A percentile compares a stretch with the other conserved stretches of the same genome.
These are phyloP conservation scores for Heliconius cydno DNA, from an alignment of 2,888 invertebrate genomes.

Conservation along the genomic window DNA sequence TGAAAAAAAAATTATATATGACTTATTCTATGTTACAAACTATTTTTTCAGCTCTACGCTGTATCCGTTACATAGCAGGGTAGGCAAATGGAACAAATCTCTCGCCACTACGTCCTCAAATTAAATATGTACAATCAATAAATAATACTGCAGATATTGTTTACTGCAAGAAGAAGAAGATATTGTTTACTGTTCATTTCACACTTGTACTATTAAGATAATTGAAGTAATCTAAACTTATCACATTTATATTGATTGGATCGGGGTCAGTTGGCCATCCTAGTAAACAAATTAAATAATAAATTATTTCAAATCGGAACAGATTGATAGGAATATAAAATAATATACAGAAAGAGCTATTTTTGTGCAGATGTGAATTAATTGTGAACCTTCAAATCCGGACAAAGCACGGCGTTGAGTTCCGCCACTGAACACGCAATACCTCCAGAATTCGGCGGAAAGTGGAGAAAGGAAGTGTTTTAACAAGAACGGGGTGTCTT, in stretches of 20 bases:
- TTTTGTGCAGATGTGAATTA: not conserved
- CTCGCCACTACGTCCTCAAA: not conserved
- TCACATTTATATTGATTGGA: not conserved
- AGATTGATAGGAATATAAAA: not conserved
- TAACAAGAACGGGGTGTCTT: not conserved
- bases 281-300: constrained; percentile 6
- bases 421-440: not conserved
- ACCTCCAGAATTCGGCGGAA: not conserved
- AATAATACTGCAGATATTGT: not conserved
- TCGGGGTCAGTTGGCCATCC: not conserved
- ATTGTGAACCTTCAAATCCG: too few species aligned
- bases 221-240: not conserved
- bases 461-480: not conserved
- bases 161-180: not conserved
- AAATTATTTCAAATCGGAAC: not conserved
- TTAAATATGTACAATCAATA: not conserved
- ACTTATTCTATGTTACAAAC: too few species aligned
- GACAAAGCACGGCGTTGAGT: not conserved
- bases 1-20: too few species aligned
- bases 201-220: not conserved
- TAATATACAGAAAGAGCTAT: not conserved
- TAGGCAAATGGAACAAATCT: too few species aligned
- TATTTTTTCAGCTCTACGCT: too few species aligned
- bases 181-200: too few species aligned
- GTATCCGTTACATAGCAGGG: too few species aligned